These are phyloP conservation scores for Eilema sororculum DNA, from an alignment of 2,888 invertebrate species.

Conservation along the genomic window DNA sequence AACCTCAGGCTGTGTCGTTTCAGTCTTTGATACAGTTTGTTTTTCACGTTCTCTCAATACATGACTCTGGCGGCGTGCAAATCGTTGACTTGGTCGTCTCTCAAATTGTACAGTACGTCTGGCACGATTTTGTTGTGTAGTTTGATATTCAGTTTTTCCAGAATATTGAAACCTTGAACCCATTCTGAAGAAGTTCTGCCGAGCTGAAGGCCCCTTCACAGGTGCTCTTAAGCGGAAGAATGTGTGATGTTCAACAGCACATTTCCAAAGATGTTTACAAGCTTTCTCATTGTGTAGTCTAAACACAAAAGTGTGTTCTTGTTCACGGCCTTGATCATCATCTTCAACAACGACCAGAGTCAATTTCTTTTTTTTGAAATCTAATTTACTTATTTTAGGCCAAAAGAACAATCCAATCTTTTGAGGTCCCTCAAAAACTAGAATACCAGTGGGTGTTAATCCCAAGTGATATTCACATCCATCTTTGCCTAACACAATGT, in stretches of 20 bases:
- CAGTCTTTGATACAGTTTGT: constrained; percentile 77
- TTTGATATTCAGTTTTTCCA: constrained; percentile 99
- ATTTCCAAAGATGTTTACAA: constrained; percentile 99
- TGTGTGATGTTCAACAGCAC: constrained; percentile 99
- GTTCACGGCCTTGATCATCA: constrained; percentile 98
- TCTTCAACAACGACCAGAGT: constrained; percentile 99
- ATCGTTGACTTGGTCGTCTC: constrained; percentile 97
- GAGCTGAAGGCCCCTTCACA: constrained; percentile 94
- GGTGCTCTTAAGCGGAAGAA: constrained; percentile 98
- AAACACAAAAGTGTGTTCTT: constrained; percentile 99
- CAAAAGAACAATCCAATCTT: constrained; percentile 99
- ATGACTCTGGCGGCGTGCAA: constrained; percentile 96
- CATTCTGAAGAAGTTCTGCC: constrained; percentile 99
- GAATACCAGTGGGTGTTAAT: constrained; percentile 98
- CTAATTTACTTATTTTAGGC: constrained; percentile 99
- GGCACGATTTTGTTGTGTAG: constrained; percentile 95
- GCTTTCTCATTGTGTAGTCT: constrained; percentile 98
- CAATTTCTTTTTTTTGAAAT: constrained; percentile 99
- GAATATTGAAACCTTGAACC: constrained; percentile 98
- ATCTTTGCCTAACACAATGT: constrained; percentile 98
- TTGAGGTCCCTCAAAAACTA: constrained; percentile 98
- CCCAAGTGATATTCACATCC: constrained; percentile 98
- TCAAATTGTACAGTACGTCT: constrained; percentile 98
- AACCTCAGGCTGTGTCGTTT: constrained; percentile 65
- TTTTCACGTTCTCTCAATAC: constrained; percentile 93